Evolutionary conservation across 2,888 invertebrate genomes (phyloP).

Genomic region (Therioaphis trifolii): DNA sequence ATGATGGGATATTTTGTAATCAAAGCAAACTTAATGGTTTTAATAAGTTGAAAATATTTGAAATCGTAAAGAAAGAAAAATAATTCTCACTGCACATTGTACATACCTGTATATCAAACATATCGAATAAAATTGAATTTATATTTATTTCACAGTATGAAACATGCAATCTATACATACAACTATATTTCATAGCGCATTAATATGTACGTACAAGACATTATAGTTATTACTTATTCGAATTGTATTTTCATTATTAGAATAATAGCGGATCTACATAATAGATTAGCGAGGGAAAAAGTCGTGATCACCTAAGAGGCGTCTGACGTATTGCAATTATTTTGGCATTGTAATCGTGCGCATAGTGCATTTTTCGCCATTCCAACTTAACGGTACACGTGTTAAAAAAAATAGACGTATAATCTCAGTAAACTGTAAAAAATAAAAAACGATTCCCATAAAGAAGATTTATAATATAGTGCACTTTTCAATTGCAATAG

Average conservation of each 20-base stretch:
- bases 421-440: background rate
- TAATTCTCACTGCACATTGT: too few relatives aligned
- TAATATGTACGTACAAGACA: too few relatives aligned
- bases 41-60: too few relatives aligned
- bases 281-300: conserved; percentile 27
- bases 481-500: conserved; percentile 1
- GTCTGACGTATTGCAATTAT: conserved; percentile 42
- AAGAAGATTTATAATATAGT: background rate
- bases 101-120: too few relatives aligned
- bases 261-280: conserved; percentile 1
- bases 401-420: conserved; percentile 12
- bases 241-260: too few relatives aligned
- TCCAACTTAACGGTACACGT: conserved; percentile 42
- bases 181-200: too few relatives aligned
- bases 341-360: conserved; percentile 43
- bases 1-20: background rate
- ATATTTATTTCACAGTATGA: too few relatives aligned
- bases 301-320: conserved; percentile 20
- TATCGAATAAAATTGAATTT: too few relatives aligned
- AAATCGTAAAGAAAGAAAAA: too few relatives aligned
- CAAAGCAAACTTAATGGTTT: too few relatives aligned
- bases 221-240: too few relatives aligned
- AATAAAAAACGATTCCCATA: conserved; percentile 19
- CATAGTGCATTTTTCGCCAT: conserved; percentile 27
- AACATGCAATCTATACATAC: too few relatives aligned